Evolutionary conservation across 2,797 vertebrate genomes (phyloP), one percentile per base, ranked within the genome.

Genomic region (Paratrypauchen microcephalus): DNA sequence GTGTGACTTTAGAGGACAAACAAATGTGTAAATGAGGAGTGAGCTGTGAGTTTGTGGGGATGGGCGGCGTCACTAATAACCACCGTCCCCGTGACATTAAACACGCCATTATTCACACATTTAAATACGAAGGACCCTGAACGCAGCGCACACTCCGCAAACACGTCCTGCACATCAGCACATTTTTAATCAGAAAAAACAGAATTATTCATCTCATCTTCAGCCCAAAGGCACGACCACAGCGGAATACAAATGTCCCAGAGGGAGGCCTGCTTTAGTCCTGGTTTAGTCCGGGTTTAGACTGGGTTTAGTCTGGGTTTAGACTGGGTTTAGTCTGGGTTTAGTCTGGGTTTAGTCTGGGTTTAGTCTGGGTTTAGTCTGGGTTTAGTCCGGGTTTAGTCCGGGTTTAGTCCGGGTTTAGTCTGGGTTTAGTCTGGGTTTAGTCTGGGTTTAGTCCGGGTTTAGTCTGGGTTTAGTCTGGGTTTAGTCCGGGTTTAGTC

Each of bases 21-120:
- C 48, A 50, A 19, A 50, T 50, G n/a, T 50, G 48, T 8, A 50
- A 50, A 50, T 50, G 48, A 50, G 48, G 1, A 50, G 48, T 11
- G 50, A 55, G 54, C 11, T 8, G 19, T 26, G 24, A 26, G 24
- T 1, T 26, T n/a, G 21, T 54, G 50, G 9, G 15, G 26, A 57
- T 57, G 24, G 16, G 24, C 50, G 57, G 18, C 57, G 6, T 12
- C 18, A 28, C 58, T 60, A 60, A 60, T 60, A 60, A 60, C 58
- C 30, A 5, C 19, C 58, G 4, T 30, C 56, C 16, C 9, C 18
- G 56, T 60, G 58, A 60, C 58, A 60, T 60, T 60, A 60, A 60
- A 60, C 58, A 60, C 58, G 12, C 11, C 58, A 36, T 60, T 36
- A 36, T 60, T 30, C 56, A 58, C 56, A n/a, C 58, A n/a, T 32